These are phyloP conservation scores for Phoxinus dragarum DNA, from an alignment of 2,797 vertebrate species.

Conservation along the genomic window DNA sequence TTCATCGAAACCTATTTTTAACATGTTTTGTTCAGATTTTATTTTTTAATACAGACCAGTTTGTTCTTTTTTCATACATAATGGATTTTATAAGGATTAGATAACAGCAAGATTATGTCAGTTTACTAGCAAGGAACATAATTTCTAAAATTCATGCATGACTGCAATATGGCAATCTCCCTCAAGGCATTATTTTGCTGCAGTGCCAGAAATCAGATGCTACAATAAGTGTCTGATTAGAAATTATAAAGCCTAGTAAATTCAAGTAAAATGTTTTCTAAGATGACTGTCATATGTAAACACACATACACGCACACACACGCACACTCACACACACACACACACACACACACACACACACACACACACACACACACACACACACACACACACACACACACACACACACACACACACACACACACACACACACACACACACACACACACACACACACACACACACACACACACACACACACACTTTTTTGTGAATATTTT, in stretches of 20 bases:
- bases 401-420: too few species aligned
- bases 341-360: too few species aligned
- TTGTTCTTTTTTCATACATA: slow-evolving; percentile 18
- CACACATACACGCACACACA: not conserved
- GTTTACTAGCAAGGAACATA: slow-evolving; percentile 46
- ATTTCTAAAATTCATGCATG: slow-evolving; percentile 39
- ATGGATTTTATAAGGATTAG: slow-evolving; percentile 41
- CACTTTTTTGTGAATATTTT: not conserved
- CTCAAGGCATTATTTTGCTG: slow-evolving; percentile 30
- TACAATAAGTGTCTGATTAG: not conserved
- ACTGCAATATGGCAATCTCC: slow-evolving; percentile 50
- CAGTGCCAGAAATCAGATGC: slow-evolving; percentile 12
- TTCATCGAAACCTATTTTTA: slow-evolving; percentile 9
- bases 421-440: not conserved
- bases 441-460: too few species aligned
- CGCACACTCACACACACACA: too few species aligned
- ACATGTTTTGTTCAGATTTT: not conserved
- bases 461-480: not conserved
- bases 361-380: not conserved
- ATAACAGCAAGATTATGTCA: slow-evolving; percentile 33
- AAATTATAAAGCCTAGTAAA: not conserved
- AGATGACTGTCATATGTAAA: not conserved
- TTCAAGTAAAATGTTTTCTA: not conserved
- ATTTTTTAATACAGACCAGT: slow-evolving; percentile 2
- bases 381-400: too few species aligned